These are phyloP conservation scores for Heliconius congener DNA, from an alignment of 1,140 invertebrate species.

Conservation along the genomic window DNA sequence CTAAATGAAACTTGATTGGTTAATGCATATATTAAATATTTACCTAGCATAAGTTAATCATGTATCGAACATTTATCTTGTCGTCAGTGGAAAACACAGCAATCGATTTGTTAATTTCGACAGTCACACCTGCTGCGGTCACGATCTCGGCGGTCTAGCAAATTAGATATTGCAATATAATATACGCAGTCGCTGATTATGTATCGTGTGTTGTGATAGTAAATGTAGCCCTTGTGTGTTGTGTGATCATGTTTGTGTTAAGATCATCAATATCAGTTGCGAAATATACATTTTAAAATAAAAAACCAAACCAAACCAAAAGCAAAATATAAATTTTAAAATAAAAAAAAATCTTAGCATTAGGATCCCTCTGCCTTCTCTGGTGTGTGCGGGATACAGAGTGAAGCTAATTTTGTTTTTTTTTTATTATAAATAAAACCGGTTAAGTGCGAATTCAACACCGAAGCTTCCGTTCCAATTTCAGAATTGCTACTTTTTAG, in stretches of 20 bases:
- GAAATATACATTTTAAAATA: too few species aligned
- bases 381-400: too few species aligned
- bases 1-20: background rate
- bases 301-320: too few species aligned
- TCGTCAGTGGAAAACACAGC: constrained; percentile 12
- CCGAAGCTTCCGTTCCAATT: too few species aligned
- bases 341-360: too few species aligned
- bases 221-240: background rate
- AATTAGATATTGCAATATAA: constrained; percentile 34
- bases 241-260: background rate
- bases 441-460: too few species aligned
- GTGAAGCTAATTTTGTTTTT: too few species aligned
- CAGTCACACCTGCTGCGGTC: constrained; percentile 33
- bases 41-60: background rate
- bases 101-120: constrained; percentile 31
- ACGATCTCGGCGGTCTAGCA: constrained; percentile 32
- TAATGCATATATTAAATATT: background rate
- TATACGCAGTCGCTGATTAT: constrained; percentile 16
- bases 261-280: too few species aligned
- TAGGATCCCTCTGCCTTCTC: too few species aligned
- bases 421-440: too few species aligned
- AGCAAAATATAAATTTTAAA: too few species aligned
- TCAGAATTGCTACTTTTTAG: too few species aligned
- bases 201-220: constrained; percentile 17
- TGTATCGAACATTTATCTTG: background rate